A percentile compares a stretch with the other conserved stretches of the same genome.
Conservation (phyloP, 2,888 invertebrate species). For the Napeogenes sylphis region DNA sequence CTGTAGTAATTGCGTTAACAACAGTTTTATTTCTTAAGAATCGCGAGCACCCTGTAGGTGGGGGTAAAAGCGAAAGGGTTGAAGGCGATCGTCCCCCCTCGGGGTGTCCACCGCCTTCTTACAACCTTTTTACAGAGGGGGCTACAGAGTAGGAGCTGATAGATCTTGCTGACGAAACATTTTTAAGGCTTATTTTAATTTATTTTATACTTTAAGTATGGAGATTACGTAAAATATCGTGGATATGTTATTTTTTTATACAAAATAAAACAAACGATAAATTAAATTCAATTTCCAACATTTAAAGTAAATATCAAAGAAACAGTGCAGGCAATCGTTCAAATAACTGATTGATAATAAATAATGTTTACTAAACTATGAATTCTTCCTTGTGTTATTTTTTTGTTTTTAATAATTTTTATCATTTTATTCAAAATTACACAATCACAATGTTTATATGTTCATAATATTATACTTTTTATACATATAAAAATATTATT, state of each 20-base stretch:
- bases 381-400: too few relatives aligned
- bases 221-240: conserved; percentile 16
- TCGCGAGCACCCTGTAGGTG: conserved; percentile 64
- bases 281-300: conserved; percentile 15
- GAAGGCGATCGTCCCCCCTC: conserved; percentile 67
- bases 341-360: too few relatives aligned
- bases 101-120: conserved; percentile 75
- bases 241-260: conserved; percentile 19
- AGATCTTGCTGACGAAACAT: conserved; percentile 45
- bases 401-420: too few relatives aligned
- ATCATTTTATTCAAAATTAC: too few relatives aligned
- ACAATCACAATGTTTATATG: too few relatives aligned
- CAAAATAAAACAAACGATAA: neutral
- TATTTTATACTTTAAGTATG: conserved; percentile 11
- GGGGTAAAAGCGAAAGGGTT: conserved; percentile 78
- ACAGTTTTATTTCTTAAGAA: conserved; percentile 26
- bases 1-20: conserved; percentile 12
- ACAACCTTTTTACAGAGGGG: conserved; percentile 76
- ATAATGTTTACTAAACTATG: too few relatives aligned
- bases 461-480: too few relatives aligned
- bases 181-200: conserved; percentile 20
- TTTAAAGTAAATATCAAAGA: too few relatives aligned
- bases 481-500: too few relatives aligned
- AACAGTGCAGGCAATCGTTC: too few relatives aligned
- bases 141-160: conserved; percentile 62